Percentiles rank a stretch among this genome's conserved stretches.
phyloP scores from a whole-genome alignment of 2,888 invertebrate genomes.

The Machimus rusticus region DNA sequence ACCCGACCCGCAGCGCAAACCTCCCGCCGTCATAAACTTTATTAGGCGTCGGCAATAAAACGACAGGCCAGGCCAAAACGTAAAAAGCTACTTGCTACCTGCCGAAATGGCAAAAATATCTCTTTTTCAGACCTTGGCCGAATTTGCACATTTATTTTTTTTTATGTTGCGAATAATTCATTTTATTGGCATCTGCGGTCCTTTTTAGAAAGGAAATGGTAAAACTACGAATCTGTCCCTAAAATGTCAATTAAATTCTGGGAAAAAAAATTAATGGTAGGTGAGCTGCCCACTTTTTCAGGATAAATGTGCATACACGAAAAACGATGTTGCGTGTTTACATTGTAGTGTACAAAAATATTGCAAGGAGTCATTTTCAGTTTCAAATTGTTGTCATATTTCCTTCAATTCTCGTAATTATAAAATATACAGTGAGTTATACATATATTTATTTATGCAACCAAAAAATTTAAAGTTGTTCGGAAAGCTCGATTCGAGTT shows the following conservation, averaged over 20 bases:
- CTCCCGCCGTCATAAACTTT: not conserved
- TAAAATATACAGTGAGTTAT: too few relatives aligned
- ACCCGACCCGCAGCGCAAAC: not conserved
- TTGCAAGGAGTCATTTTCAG: not conserved
- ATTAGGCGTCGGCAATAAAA: not conserved
- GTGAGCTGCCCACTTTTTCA: not conserved
- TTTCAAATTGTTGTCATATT: not conserved
- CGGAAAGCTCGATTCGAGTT: too few relatives aligned
- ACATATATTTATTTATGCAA: too few relatives aligned
- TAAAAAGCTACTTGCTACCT: not conserved
- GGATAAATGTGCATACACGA: not conserved
- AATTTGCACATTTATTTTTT: not conserved
- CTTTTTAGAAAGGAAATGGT: not conserved
- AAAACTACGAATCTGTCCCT: not conserved
- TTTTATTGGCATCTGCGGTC: not conserved
- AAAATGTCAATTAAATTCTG: not conserved
- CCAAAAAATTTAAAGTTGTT: too few relatives aligned
- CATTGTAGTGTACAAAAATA: not conserved
- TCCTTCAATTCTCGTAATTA: not conserved
- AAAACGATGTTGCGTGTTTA: not conserved
- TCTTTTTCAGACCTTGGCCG: not conserved
- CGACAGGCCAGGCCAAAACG: not conserved
- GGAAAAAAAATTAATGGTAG: not conserved
- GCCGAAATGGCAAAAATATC: not conserved
- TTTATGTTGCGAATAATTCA: not conserved